Evolutionary conservation across 2,888 invertebrate genomes (phyloP), one percentile per base, ranked within the genome.

Genomic region (Biston betularia): DNA sequence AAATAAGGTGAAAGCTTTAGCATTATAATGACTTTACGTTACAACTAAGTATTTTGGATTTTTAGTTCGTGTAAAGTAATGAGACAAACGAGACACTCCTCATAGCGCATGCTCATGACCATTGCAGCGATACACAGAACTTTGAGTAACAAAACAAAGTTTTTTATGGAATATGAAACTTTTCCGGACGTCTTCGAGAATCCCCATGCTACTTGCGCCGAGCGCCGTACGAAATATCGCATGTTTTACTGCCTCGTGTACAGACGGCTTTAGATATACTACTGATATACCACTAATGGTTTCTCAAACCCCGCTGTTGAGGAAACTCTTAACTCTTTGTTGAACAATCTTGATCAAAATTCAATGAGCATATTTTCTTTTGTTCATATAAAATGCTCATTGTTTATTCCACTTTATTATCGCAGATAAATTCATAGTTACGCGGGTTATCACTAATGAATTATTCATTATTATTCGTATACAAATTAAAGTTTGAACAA

Each of bases 241-340:
- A 34, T 50, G 34, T 50, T 34, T 52, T 5, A 11, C 8, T 15
- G 24, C 7, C 4, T 24, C 6, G 24, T 42, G 24, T 42, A 12
- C 12, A 54, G 57, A 60, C 67, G 75, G 75, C 79, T 74, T 64
- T 63, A 80, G 79, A 80, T 77, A 79, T 14, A 15, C 24, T 11
- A 10, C 42, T 42, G 54, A 54, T 54, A 54, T 8, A 54, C 74
- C 66, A 67, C 71, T 75, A 81, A 80, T 79, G 77, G 79, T 76
- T 85, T 85, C 83, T 79, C 84, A 84, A 84, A 80, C 76, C 75
- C 70, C 72, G 75, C 75, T 77, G 78, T 82, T 80, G 78, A 79
- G 77, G 79, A 81, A 79, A 76, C 78, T 79, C 85, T 14, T 52
- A 45, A 45, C 57, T 57, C 57, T 84, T 84, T 85, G 84, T 85